These are phyloP conservation scores for Omphaloscelis lunosa DNA, from an alignment of 2,888 invertebrate species.

Conservation along the genomic window DNA sequence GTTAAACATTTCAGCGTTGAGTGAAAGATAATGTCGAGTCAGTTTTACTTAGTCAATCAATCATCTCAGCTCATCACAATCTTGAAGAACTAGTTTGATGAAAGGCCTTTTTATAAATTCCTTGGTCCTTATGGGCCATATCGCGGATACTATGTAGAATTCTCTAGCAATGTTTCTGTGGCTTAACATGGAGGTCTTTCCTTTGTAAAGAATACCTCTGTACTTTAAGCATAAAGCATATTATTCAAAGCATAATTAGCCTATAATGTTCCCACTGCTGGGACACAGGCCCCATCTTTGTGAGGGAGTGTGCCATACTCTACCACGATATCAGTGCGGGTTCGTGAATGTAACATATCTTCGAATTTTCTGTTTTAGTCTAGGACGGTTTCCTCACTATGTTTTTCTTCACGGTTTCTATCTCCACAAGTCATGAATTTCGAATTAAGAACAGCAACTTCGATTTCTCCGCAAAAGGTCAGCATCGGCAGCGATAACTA, in stretches of 20 bases:
- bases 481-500: not conserved
- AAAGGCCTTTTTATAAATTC: not conserved
- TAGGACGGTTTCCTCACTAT: too few relatives aligned
- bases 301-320: too few relatives aligned
- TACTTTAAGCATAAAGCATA: not conserved
- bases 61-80: not conserved
- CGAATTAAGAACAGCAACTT: not conserved
- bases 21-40: slow-evolving; percentile 6
- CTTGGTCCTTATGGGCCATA: not conserved
- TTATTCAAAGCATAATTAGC: too few relatives aligned
- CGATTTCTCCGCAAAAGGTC: slow-evolving; percentile 2
- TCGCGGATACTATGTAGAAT: too few relatives aligned
- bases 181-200: not conserved
- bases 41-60: not conserved
- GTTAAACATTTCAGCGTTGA: not conserved
- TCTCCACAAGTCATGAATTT: not conserved
- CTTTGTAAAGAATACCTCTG: not conserved
- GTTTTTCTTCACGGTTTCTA: not conserved
- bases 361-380: too few relatives aligned
- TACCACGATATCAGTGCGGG: too few relatives aligned
- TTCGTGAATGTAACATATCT: too few relatives aligned
- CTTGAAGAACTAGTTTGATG: not conserved
- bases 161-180: not conserved
- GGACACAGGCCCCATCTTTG: too few relatives aligned
- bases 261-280: too few relatives aligned